Evolutionary conservation across 2,888 invertebrate species (phyloP).

Genomic region (Rhamphomyia laevipes): DNA sequence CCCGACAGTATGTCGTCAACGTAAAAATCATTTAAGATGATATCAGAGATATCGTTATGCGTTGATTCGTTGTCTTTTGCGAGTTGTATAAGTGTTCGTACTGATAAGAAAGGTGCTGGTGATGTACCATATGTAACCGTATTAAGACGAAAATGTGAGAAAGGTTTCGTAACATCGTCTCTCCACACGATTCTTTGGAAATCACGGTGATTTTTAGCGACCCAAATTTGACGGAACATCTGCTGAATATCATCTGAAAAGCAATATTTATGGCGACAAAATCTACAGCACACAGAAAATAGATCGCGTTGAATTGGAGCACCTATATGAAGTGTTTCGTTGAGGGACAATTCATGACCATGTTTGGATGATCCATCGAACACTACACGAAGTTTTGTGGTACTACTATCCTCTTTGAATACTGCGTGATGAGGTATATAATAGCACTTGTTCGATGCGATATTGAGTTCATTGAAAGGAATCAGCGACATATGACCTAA

Average conservation of each 20-base stretch:
- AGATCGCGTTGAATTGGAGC: conserved; percentile 9
- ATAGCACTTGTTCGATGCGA: not conserved
- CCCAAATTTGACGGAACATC: conserved; percentile 11
- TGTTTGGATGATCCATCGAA: conserved; percentile 10
- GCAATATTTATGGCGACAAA: conserved; percentile 7
- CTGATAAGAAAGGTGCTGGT: conserved; percentile 12
- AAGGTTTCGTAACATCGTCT: conserved; percentile 1
- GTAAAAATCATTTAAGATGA: conserved; percentile 12
- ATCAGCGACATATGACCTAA: conserved; percentile 13
- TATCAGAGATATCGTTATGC: conserved; percentile 9
- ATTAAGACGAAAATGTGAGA: conserved; percentile 12
- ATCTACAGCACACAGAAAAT: not conserved
- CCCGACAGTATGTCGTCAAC: conserved; percentile 14
- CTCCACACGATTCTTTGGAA: conserved; percentile 13
- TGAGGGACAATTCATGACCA: conserved; percentile 4
- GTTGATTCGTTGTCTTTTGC: conserved; percentile 6
- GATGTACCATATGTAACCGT: conserved; percentile 14
- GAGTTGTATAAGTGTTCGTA: conserved; percentile 11
- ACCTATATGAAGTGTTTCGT: conserved; percentile 7
- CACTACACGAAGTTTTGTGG: conserved; percentile 11
- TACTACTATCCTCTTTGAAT: conserved; percentile 11
- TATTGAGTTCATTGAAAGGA: conserved; percentile 2
- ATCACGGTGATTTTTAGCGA: conserved; percentile 3
- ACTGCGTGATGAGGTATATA: conserved; percentile 16
- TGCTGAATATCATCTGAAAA: conserved; percentile 10